phyloP scores from a whole-genome alignment of 2,797 vertebrate genomes.

The Thamnophis elegans region DNA sequence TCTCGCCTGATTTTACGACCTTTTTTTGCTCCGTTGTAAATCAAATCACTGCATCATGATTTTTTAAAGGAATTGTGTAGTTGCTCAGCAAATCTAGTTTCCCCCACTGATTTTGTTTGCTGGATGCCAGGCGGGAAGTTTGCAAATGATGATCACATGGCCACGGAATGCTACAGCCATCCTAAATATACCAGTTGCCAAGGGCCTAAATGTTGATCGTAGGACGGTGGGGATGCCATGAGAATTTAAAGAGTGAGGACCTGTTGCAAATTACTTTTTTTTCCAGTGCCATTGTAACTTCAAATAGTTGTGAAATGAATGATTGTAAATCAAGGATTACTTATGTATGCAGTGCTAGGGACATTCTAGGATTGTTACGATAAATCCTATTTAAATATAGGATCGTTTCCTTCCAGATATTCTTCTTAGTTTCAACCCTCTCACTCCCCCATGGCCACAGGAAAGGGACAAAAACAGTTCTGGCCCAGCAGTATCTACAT shows the following conservation, averaged over 20 bases:
- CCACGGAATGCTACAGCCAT: background rate
- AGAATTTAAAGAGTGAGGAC: background rate
- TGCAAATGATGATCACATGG: background rate
- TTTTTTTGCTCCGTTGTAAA: background rate
- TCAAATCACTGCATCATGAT: background rate
- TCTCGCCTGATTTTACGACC: too few relatives aligned
- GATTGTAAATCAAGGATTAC: background rate
- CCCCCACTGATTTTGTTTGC: background rate
- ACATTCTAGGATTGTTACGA: background rate
- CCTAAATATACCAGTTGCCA: background rate
- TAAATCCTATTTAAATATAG: background rate
- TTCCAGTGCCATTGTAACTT: background rate
- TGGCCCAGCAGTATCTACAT: background rate
- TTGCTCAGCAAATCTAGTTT: background rate
- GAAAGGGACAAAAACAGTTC: background rate
- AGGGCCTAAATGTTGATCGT: background rate
- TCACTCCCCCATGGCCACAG: background rate
- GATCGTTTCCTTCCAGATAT: background rate
- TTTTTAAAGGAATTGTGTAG: background rate
- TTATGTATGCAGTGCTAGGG: background rate
- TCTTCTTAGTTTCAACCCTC: background rate
- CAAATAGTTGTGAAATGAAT: background rate
- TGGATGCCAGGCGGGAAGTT: background rate
- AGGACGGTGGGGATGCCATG: background rate
- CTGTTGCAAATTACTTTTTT: background rate